These are phyloP conservation scores for Pimephales promelas DNA, from an alignment of 2,113 vertebrate species.

Conservation along the genomic window DNA sequence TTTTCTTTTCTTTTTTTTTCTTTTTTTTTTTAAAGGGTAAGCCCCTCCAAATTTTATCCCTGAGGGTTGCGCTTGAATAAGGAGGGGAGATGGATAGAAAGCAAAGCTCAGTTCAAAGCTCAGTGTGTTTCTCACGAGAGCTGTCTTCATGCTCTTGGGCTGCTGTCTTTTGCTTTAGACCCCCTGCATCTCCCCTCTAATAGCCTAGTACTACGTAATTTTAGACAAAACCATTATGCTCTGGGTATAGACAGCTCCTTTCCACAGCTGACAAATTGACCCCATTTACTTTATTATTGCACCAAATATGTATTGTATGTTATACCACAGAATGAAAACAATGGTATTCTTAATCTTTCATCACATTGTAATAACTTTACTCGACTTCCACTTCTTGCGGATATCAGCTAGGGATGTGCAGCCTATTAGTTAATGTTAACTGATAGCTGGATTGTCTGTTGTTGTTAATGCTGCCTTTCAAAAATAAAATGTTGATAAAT, in stretches of 20 bases:
- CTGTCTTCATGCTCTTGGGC: constrained; percentile 16
- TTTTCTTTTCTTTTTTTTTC: too few species aligned
- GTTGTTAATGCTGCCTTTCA: neutral
- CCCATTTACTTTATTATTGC: neutral
- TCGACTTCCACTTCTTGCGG: neutral
- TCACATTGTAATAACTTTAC: neutral
- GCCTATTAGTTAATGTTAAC: neutral
- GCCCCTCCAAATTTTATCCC: constrained; percentile 22
- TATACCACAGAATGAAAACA: neutral
- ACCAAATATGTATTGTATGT: neutral
- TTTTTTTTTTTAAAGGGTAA: neutral
- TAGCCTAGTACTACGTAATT: neutral
- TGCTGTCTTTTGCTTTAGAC: constrained; percentile 16
- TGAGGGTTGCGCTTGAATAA: neutral
- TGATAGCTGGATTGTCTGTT: neutral
- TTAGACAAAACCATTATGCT: neutral
- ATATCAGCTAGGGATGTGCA: neutral
- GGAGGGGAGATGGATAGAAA: constrained; percentile 1
- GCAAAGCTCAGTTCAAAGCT: constrained; percentile 45
- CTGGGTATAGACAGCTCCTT: neutral
- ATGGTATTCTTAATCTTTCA: neutral
- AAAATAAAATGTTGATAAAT: neutral
- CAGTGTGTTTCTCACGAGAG: constrained; percentile 33
- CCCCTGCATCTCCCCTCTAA: constrained; percentile 22
- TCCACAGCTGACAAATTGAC: neutral